Evolutionary conservation across 2,888 invertebrate genomes (phyloP), one percentile per base, ranked within the genome.

Genomic region (Xestia ashworthii): DNA sequence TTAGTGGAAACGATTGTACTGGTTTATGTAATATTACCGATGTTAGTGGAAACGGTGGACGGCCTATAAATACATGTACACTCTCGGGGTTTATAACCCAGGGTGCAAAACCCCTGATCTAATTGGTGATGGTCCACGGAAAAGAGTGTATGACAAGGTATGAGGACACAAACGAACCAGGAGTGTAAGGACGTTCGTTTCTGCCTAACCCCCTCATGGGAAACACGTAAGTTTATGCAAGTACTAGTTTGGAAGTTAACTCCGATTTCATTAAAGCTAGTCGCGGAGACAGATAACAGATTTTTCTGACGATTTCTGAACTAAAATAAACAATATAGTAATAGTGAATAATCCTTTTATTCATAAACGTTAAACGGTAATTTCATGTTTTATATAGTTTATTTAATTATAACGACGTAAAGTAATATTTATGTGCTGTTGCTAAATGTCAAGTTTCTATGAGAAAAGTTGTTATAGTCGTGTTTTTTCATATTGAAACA

Each of bases 401-500:
- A n/a, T 71, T 44, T 25, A 5, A 46, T 16, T 41, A 74, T 14
- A n/a, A 38, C n/a, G n/a, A 53, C 1, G 46, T 38, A 14, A 22
- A 46, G 9, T 62, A 22, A 66, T 80, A 65, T 73, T 80, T 60
- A 66, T 53, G 44, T 53, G 60, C 38, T 12, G 58, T 60, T 75
- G 50, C 14, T 46, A 38, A 53, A 69, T 76, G 11, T 76, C 3
- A 60, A 66, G 44, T 38, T 44, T 60, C 5, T 65, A 12, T 38
- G 11, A 55, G 48, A 50, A 74, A 22, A 60, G 11, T 60, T 48
- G 14, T 48, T 50, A 48, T 19, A 44, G 3, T 32, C 41, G 68
- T 48, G 12, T 14, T 58, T 50, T 48, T 60, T 71, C 46, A 80
- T 64, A 41, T 64, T 32, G 25, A 19, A 32, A 32, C 14, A 48